Evolutionary conservation across 1,140 invertebrate genomes (phyloP).

Genomic region (Linepithema humile): DNA sequence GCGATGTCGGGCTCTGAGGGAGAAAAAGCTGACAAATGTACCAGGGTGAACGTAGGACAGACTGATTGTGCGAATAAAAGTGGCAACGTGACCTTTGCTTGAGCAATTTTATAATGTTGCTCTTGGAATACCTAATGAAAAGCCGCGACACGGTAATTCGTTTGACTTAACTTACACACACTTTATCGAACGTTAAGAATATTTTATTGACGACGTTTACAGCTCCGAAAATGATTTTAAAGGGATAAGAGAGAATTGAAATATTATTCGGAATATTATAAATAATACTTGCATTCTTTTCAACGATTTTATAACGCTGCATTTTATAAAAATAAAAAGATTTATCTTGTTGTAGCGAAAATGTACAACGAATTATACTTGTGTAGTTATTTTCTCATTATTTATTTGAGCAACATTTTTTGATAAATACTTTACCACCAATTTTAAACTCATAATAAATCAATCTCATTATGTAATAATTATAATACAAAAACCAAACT

Average conservation of each 20-base stretch:
- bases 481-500: background rate
- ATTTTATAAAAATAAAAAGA: background rate
- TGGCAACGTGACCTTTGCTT: slow-evolving; percentile 46
- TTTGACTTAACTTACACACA: background rate
- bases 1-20: slow-evolving; percentile 6
- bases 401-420: background rate
- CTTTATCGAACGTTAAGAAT: slow-evolving; percentile 25
- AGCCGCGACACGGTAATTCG: slow-evolving; percentile 9
- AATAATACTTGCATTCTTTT: too few species aligned
- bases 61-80: slow-evolving; percentile 43
- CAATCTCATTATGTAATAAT: background rate
- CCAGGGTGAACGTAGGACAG: background rate
- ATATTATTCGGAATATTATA: too few species aligned
- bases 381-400: too few species aligned
- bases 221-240: background rate
- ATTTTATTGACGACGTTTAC: slow-evolving; percentile 2
- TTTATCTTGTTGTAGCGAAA: too few species aligned
- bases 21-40: slow-evolving; percentile 47
- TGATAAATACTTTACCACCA: background rate
- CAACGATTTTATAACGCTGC: background rate
- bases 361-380: too few species aligned
- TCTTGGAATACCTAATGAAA: slow-evolving; percentile 39
- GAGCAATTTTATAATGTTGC: slow-evolving; percentile 36
- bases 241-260: background rate
- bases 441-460: background rate